Percentiles rank a stretch among this genome's conserved stretches.
Conservation (phyloP, 2,888 invertebrate species). For the Tetramorium bicarinatum region DNA sequence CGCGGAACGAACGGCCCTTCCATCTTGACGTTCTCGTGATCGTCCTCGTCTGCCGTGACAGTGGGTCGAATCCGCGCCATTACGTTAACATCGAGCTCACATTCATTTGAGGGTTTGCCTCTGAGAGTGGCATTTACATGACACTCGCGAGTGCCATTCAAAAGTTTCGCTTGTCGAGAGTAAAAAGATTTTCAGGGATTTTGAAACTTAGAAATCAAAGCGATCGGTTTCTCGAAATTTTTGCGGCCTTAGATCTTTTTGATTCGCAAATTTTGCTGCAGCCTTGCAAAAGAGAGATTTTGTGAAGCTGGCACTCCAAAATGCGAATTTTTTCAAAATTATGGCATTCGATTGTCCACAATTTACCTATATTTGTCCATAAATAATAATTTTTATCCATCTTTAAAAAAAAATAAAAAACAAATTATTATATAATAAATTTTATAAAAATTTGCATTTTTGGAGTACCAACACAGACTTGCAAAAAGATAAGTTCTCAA, state of each 20-base stretch:
- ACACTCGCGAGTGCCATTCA: slow-evolving; percentile 49
- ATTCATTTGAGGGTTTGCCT: slow-evolving; percentile 30
- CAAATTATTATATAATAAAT: too few relatives aligned
- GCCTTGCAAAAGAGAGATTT: not conserved
- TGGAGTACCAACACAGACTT: not conserved
- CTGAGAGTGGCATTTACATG: slow-evolving; percentile 59
- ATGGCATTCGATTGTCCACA: too few relatives aligned
- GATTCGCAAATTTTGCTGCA: not conserved
- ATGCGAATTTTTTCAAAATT: too few relatives aligned
- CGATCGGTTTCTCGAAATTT: not conserved
- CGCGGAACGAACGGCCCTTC: slow-evolving; percentile 70
- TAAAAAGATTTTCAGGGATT: not conserved
- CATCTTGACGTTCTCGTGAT: slow-evolving; percentile 59
- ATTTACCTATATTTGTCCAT: too few relatives aligned
- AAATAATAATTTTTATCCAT: too few relatives aligned
- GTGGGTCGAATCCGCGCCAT: slow-evolving; percentile 51
- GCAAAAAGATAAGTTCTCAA: not conserved
- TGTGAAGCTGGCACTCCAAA: too few relatives aligned
- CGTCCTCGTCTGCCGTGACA: slow-evolving; percentile 45
- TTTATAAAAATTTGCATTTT: too few relatives aligned
- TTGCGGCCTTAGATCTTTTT: not conserved
- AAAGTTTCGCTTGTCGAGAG: not conserved
- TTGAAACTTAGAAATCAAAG: not conserved
- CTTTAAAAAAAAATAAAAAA: too few relatives aligned
- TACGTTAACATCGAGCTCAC: slow-evolving; percentile 47